Percentiles rank a stretch among this genome's conserved stretches.
phyloP scores from a whole-genome alignment of 2,797 vertebrate genomes.

The Avahi laniger region DNA sequence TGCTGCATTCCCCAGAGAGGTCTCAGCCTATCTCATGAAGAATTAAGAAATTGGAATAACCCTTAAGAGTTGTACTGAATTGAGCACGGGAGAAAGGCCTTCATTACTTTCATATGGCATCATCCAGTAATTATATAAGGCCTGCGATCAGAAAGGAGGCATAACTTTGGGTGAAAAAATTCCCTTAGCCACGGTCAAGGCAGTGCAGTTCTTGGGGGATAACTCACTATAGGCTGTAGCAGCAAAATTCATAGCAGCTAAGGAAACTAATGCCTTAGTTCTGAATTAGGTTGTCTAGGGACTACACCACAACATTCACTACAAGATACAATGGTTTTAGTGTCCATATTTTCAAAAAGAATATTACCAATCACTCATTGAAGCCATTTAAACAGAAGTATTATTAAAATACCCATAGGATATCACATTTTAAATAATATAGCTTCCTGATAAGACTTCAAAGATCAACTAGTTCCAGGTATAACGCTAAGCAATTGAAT shows the following conservation, averaged over 20 bases:
- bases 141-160: background rate
- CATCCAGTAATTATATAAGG: background rate
- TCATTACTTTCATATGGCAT: background rate
- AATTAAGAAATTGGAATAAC: background rate
- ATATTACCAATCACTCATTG: background rate
- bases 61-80: background rate
- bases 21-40: background rate
- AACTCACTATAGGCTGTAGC: background rate
- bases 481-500: background rate
- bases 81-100: background rate
- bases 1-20: too few relatives aligned
- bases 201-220: too few relatives aligned
- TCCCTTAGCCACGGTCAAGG: background rate
- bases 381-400: background rate
- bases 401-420: background rate
- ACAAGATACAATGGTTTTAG: background rate
- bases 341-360: background rate
- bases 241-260: background rate
- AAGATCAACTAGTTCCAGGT: background rate
- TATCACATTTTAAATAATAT: background rate
- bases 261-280: background rate
- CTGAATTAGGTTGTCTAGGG: background rate
- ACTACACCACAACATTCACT: fast-evolving
- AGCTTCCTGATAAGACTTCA: background rate
- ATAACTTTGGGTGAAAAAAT: background rate